Base-by-base conservation (phyloP, 2,888 invertebrate genomes). In the Cinara cedri region DNA sequence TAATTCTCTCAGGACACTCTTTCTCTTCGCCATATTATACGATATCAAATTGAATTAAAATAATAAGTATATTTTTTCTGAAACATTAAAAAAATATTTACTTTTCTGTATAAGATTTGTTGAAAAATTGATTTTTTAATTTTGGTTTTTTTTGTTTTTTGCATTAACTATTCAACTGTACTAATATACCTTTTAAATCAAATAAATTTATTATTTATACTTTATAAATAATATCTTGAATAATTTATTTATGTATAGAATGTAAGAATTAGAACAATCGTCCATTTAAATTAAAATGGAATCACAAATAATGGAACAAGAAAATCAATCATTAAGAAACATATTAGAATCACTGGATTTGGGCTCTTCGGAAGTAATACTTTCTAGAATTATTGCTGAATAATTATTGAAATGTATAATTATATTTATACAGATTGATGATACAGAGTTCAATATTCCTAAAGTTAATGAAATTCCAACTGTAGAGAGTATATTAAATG, bases 401-500 rank as follows among this genome's bases (percentile, higher is more conserved):
- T 55, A 24, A 63, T 63, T 34, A 11, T 2, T 72, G 21, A 46
- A n/a, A 13, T 60, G 24, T 46, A 13, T 80, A 88, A 34, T 51
- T 51, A 34, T 63, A n/a, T 54, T 65, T 54, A 26, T 57, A 6
- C 84, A 93, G 93, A 87, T 94, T 83, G 93, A 94, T 85, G 93
- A 93, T 87, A 89, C 89, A 70, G 94, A 94, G 85, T 94, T 91
- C 86, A 91, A 92, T 83, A 91, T 94, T 84, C 92, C 93, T 65
- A 89, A 91, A n/a, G 89, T 92, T 80, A 91, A 90, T 81, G 89
- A 90, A 82, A 88, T 92, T 82, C 94, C 93, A 19, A 91, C 94
- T 0, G 86, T 95, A 83, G 94, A 94, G 85, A 93, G 93, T 84
- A 92, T 94, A 83, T 86, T 94, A 66, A 93, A 92, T 87, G 93